These are phyloP conservation scores for Hybognathus amarus DNA, from an alignment of 2,797 vertebrate species.

Conservation along the genomic window DNA sequence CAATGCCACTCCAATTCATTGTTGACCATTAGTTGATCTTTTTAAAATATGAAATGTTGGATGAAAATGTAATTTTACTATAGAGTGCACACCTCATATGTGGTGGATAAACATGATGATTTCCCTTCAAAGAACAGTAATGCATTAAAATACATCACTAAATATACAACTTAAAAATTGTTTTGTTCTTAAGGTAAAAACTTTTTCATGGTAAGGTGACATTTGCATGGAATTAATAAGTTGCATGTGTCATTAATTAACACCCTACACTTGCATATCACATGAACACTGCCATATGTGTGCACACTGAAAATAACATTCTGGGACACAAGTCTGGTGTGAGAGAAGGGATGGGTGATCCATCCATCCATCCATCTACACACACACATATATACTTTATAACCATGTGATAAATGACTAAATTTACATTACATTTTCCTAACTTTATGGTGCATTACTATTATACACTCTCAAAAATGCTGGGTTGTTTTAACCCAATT, in stretches of 20 bases:
- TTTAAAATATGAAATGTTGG: background rate
- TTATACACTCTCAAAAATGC: no score
- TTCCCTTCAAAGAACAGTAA: background rate
- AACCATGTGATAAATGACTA: no score
- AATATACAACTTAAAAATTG: background rate
- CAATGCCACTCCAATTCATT: background rate
- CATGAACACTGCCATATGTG: background rate
- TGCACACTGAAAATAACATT: conserved; percentile 30
- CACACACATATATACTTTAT: no score
- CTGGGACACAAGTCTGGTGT: conserved; percentile 20
- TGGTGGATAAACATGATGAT: background rate
- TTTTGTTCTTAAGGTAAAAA: background rate
- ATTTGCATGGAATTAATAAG: background rate
- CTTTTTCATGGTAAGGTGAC: background rate
- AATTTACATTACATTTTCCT: no score
- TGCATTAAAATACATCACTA: background rate
- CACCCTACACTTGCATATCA: background rate
- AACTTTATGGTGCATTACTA: no score
- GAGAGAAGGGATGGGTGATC: conserved; percentile 2
- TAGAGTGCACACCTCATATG: background rate
- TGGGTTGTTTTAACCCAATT: no score
- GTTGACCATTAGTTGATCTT: background rate
- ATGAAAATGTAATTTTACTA: background rate
- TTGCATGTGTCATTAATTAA: background rate
- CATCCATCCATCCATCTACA: no score